Evolutionary conservation across 2,797 vertebrate genomes (phyloP), one percentile per base, ranked within the genome.

Genomic region (Vultur gryphus): DNA sequence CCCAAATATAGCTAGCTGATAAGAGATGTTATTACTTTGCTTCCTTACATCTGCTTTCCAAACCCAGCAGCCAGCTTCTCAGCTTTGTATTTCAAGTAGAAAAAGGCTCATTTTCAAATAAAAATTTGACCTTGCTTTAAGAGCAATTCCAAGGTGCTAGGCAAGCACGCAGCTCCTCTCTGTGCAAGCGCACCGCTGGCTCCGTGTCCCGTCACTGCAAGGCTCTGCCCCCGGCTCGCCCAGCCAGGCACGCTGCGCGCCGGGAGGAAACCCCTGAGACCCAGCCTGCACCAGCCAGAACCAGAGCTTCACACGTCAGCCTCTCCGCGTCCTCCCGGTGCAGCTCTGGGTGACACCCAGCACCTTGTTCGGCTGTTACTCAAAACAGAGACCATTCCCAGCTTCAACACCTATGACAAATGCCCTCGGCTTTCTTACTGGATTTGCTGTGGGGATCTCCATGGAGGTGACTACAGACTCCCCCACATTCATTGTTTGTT

Each of bases 301-400:
- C 8, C 69, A 23, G 21, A 28, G 79, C 24, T 51, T 10, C 28
- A 1, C 29, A 8, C 2, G 0, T 4, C n/a, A 20, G 61, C 49
- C 33, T 8, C 29, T 11, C 25, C 1, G 6, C n/a, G 8, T 2
- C 54, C 20, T 26, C 46, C 21, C 0, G 0, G 7, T 0, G 23
- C 6, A 2, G 48, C 16, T 7, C 24, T 16, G 24, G 44, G 61
- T 10, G 26, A 7, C 23, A 8, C 21, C 1, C 29, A 8, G 28
- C 8, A 46, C 26, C 49, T 44, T 11, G 9, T 12, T 28, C 66
- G 19, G 33, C 66, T 41, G 17, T 8, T 41, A 8, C 28, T 12
- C 33, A 6, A 18, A 49, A 9, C 15, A 37, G 66, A 28, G 65
- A 25, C 9, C 23, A 1, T 10, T 16, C 44, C 6, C n/a, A 59